Percentiles rank a stretch among this genome's conserved stretches.
These are phyloP conservation scores for Prionailurus viverrinus DNA, from an alignment of 2,113 vertebrate genomes.

Conservation along the genomic window DNA sequence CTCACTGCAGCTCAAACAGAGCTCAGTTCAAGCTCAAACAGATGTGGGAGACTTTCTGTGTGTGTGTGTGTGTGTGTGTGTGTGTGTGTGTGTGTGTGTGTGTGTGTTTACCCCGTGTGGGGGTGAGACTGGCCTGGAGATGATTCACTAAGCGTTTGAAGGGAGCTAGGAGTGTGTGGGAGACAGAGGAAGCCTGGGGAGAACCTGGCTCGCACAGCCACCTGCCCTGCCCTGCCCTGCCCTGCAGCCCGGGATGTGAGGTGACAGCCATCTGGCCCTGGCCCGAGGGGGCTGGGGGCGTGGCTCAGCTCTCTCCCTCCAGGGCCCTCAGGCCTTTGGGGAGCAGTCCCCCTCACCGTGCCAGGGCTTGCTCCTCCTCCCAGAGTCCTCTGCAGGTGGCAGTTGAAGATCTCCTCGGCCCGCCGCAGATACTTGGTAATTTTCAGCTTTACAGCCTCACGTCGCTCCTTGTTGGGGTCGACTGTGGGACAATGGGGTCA, in stretches of 20 bases:
- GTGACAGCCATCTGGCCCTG: too few relatives aligned
- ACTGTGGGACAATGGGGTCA: conserved; percentile 85
- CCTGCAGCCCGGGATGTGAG: neutral
- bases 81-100: neutral
- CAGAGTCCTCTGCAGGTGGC: conserved; percentile 94
- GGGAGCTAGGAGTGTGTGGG: neutral
- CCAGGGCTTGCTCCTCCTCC: conserved; percentile 86
- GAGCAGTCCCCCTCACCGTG: conserved; percentile 85
- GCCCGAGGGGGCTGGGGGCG: accelerated
- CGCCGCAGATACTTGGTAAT: conserved; percentile 97
- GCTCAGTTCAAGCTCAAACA: neutral
- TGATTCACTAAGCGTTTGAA: neutral
- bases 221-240: neutral
- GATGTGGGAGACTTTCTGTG: neutral
- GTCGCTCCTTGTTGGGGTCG: conserved; percentile 96
- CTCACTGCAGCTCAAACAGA: too few relatives aligned
- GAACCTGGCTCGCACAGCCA: too few relatives aligned
- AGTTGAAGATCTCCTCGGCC: conserved; percentile 98
- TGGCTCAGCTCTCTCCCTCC: neutral
- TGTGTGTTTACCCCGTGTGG: neutral
- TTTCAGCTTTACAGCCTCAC: conserved; percentile 97
- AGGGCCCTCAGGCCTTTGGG: neutral
- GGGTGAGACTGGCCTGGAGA: neutral
- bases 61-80: neutral
- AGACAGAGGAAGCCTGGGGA: neutral